Base-by-base conservation (phyloP, 2,113 vertebrate species). In the Neodon shergylaensis region DNA sequence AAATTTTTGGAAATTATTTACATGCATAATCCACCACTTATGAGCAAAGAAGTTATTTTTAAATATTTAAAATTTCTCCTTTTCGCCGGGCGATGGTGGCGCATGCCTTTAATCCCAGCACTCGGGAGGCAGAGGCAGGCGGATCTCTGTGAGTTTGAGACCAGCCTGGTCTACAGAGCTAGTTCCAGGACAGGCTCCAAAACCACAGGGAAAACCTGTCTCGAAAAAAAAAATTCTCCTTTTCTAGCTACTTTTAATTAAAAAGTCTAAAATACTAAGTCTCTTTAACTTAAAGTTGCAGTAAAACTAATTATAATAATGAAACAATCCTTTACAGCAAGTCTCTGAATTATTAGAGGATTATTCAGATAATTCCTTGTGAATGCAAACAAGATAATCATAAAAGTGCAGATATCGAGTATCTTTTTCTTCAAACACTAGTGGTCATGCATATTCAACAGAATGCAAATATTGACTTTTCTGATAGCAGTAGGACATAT, bases 401-500 rank as follows among this genome's bases (percentile, higher is more conserved):
- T 96, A 97, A 78, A 97, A 98, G 95, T 68, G 65, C 49, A 93
- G 97, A 97, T 94, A 98, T 98, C 97, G 98, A 98, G 96, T 96
- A 97, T 94, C 93, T 97, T 95, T 98, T 98, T 97, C 97, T 44
- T 97, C 96, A 98, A 98, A 97, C 93, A 98, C 93, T 95, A 78
- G 74, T 94, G 94, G 91, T 92, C 85, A 99, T 99, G 98, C 98
- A 99, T 99, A 99, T 99, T 98, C 98, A 99, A 97, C 91, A 97
- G 92, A 98, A 98, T 99, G 98, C 98, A 98, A 99, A 99, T 99
- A 98, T 98, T 99, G 98, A 98, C 98, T 99, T 99, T 98, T 99
- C 97, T 98, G 96, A 97, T 97, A 97, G 91, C 96, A 97, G 97
- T 94, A 91, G 93, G 98, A 98, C 97, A 98, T 96, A 98, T 95